Evolutionary conservation across 2,797 vertebrate species (phyloP).

Genomic region (Benthosema pterotum): DNA sequence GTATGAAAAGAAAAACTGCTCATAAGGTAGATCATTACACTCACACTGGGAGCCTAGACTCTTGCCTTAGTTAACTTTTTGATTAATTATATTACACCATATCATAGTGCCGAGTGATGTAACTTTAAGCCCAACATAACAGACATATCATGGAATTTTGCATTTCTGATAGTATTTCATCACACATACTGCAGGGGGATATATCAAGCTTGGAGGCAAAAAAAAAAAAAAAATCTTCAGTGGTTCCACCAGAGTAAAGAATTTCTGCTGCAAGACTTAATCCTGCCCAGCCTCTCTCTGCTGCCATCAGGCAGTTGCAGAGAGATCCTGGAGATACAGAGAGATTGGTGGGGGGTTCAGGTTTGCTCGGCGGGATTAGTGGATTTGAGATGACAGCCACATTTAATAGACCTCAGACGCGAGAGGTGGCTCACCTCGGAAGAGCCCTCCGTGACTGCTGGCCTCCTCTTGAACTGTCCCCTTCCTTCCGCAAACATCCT

Average conservation of each 20-base stretch:
- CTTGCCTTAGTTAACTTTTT: not conserved
- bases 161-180: not conserved
- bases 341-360: constrained; percentile 72
- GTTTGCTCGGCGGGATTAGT: constrained; percentile 67
- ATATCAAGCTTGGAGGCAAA: constrained; percentile 20
- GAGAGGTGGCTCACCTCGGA: constrained; percentile 52
- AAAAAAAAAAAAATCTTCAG: constrained; percentile 25
- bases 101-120: not conserved
- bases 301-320: constrained; percentile 50
- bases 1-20: too few species aligned
- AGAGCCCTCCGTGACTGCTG: constrained; percentile 43
- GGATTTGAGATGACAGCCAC: constrained; percentile 70
- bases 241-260: constrained; percentile 46
- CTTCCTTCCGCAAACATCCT: constrained; percentile 41
- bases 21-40: too few species aligned
- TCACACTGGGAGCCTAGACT: too few species aligned
- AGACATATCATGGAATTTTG: not conserved
- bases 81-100: not conserved
- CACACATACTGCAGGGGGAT: too few species aligned
- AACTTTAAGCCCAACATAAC: not conserved
- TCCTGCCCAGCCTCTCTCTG: constrained; percentile 26
- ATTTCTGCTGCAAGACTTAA: constrained; percentile 43
- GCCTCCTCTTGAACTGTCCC: constrained; percentile 38
- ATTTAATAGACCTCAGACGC: constrained; percentile 72
- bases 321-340: constrained; percentile 58